A percentile compares a stretch with the other conserved stretches of the same genome.
phyloP scores from a whole-genome alignment of 1,140 invertebrate genomes.

The Aphelenchoides avenae region DNA sequence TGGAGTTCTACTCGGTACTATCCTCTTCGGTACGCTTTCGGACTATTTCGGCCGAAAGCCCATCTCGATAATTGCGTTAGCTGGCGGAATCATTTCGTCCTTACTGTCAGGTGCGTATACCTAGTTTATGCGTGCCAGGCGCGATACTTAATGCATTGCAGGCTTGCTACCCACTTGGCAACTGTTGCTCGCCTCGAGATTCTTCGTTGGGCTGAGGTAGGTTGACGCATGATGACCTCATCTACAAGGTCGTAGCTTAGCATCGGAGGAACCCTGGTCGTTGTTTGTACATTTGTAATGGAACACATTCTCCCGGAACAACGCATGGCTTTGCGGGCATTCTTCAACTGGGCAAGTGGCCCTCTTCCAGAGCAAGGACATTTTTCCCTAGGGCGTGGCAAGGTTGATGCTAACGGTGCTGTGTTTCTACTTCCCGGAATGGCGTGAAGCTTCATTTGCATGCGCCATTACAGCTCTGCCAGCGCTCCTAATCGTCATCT shows the following conservation, averaged over 20 bases:
- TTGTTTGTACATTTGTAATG: conserved; percentile 53
- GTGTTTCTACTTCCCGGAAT: conserved; percentile 54
- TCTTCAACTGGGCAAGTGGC: conserved; percentile 59
- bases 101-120: not conserved
- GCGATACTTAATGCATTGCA: conserved; percentile 6
- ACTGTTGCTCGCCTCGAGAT: conserved; percentile 37
- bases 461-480: conserved; percentile 52
- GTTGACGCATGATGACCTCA: conserved; percentile 27
- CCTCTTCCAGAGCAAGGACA: too few relatives aligned
- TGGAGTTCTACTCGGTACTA: conserved; percentile 47
- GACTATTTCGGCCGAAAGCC: conserved; percentile 54
- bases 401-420: conserved; percentile 50
- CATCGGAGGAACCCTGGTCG: conserved; percentile 51
- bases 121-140: not conserved
- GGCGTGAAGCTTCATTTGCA: conserved; percentile 48
- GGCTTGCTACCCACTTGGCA: conserved; percentile 39
- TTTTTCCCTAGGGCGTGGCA: conserved; percentile 43
- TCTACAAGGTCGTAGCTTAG: conserved; percentile 27
- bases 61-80: conserved; percentile 36
- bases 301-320: conserved; percentile 50
- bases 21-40: conserved; percentile 43
- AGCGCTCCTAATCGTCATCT: conserved; percentile 49
- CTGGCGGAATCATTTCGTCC: conserved; percentile 28
- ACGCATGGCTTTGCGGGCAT: conserved; percentile 56
- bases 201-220: conserved; percentile 22